Evolutionary conservation across 2,888 invertebrate species (phyloP).

Genomic region (Dicranocentrus wangi): DNA sequence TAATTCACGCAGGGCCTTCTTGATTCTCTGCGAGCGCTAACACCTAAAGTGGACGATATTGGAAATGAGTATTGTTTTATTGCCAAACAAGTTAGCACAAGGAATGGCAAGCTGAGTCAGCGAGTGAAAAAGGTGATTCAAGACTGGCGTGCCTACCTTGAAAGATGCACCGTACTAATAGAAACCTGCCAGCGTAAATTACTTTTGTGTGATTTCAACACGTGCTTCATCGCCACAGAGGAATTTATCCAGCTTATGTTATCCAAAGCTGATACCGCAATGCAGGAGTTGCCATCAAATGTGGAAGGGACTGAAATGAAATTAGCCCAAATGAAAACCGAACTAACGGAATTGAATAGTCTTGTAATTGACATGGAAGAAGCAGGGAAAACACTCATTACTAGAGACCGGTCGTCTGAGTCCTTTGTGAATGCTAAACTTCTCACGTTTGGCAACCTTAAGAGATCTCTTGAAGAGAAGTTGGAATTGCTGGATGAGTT

Average conservation of each 20-base stretch:
- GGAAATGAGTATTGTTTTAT: conserved; percentile 70
- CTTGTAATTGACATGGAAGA: conserved; percentile 50
- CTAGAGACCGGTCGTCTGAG: conserved; percentile 40
- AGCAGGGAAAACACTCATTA: conserved; percentile 24
- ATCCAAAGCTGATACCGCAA: not conserved
- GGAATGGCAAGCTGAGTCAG: conserved; percentile 62
- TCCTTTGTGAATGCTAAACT: conserved; percentile 29
- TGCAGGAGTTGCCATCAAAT: conserved; percentile 1
- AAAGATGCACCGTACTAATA: conserved; percentile 46
- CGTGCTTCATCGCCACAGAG: not conserved
- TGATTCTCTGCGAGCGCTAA: conserved; percentile 66
- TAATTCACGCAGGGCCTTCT: conserved; percentile 31
- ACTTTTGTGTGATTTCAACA: conserved; percentile 36
- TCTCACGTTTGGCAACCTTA: conserved; percentile 4
- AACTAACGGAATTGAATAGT: conserved; percentile 29
- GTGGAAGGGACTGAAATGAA: not conserved
- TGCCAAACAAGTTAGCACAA: conserved; percentile 66
- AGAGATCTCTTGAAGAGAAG: conserved; percentile 42
- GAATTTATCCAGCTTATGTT: not conserved
- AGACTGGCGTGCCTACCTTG: conserved; percentile 52
- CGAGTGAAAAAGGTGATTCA: conserved; percentile 65
- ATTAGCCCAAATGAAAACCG: conserved; percentile 16
- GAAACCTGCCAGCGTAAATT: conserved; percentile 46
- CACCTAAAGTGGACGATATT: conserved; percentile 70
- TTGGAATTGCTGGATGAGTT: conserved; percentile 7